phyloP scores from a whole-genome alignment of 2,888 invertebrate species.

The Amorpha juglandis region DNA sequence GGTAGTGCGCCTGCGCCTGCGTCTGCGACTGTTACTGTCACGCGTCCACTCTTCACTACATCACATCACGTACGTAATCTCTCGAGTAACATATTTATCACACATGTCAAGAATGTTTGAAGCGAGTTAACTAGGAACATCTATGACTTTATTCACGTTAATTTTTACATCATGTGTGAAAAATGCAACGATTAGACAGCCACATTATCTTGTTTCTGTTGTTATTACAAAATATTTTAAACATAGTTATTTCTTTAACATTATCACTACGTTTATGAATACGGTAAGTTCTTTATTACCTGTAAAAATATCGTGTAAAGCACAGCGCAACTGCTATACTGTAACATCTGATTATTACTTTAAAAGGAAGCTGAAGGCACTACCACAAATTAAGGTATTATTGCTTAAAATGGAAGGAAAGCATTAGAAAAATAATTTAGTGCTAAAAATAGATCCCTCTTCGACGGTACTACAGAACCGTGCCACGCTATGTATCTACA shows the following conservation, averaged over 20 bases:
- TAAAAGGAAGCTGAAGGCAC: slow-evolving; percentile 82
- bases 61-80: slow-evolving; percentile 46
- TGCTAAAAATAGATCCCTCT: slow-evolving; percentile 69
- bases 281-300: slow-evolving; percentile 79
- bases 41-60: slow-evolving; percentile 13
- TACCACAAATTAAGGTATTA: slow-evolving; percentile 77
- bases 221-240: slow-evolving; percentile 75
- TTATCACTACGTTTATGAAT: slow-evolving; percentile 78
- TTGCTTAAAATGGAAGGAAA: slow-evolving; percentile 78
- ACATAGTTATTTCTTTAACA: slow-evolving; percentile 63
- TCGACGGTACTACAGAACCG: slow-evolving; percentile 65
- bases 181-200: slow-evolving; percentile 81
- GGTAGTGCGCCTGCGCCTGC: neutral
- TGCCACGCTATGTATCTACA: slow-evolving; percentile 63
- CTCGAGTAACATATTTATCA: slow-evolving; percentile 50
- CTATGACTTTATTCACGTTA: slow-evolving; percentile 63
- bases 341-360: slow-evolving; percentile 64
- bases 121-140: slow-evolving; percentile 76
- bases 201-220: slow-evolving; percentile 69
- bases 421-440: slow-evolving; percentile 79
- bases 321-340: slow-evolving; percentile 75
- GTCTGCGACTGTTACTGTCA: neutral
- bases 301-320: slow-evolving; percentile 82
- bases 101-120: slow-evolving; percentile 68
- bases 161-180: slow-evolving; percentile 69